Conservation (phyloP, 2,888 invertebrate species). For the Atrina japonica region DNA sequence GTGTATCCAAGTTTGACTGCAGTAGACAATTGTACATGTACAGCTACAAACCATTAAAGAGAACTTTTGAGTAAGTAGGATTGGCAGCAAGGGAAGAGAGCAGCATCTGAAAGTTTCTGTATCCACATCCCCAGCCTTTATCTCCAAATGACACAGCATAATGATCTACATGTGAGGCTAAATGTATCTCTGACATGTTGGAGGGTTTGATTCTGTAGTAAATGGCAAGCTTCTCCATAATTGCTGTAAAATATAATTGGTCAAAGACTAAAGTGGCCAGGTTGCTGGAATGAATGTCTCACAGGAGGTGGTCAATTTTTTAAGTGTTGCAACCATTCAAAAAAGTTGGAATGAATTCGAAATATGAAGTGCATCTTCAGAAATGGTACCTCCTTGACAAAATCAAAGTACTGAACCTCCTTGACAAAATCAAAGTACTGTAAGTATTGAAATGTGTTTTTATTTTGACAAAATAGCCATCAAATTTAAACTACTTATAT, state of each 20-base stretch:
- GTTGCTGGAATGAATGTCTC: too few species aligned
- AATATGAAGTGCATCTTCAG: too few species aligned
- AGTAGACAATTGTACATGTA: too few species aligned
- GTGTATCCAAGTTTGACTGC: too few species aligned
- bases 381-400: too few species aligned
- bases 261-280: too few species aligned
- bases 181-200: conserved; percentile 86
- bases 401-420: too few species aligned
- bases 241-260: not conserved
- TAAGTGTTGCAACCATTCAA: not conserved
- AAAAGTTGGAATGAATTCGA: not conserved
- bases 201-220: conserved; percentile 77
- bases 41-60: conserved; percentile 80
- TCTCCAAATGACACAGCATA: conserved; percentile 94
- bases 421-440: too few species aligned
- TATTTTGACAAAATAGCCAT: too few species aligned
- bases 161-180: conserved; percentile 92
- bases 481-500: too few species aligned
- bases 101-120: conserved; percentile 94
- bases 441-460: too few species aligned
- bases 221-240: conserved; percentile 58
- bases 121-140: conserved; percentile 96
- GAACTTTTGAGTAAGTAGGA: conserved; percentile 86
- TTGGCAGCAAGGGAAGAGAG: conserved; percentile 89
- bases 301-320: too few species aligned